Base-by-base conservation (phyloP, 2,113 vertebrate genomes). In the Mormyrus iriodes region DNA sequence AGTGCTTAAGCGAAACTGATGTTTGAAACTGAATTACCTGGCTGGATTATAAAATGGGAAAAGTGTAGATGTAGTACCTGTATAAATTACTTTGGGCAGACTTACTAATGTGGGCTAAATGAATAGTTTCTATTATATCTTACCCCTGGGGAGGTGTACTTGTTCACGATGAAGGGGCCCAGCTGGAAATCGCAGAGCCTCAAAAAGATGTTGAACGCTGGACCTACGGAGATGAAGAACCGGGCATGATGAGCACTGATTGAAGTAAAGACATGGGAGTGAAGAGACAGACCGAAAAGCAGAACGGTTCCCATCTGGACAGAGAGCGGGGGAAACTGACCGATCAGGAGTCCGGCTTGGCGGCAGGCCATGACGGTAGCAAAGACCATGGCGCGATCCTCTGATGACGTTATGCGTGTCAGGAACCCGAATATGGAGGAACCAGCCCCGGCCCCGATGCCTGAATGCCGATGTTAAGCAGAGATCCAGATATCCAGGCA, bases 71-170 rank as follows among this genome's bases (percentile, higher is more conserved):
- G 65, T 35, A n/a, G 65, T 39, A 82, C 17, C 76, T 82, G 42
- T 10, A 24, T 44, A 35, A 82, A 39, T 46, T n/a, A 48, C 19
- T n/a, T 84, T 84, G 19, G 44, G 19, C 39, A 46, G 7, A 48
- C 39, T 48, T 46, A n/a, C 21, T 84, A 84, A 84, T 84, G 8
- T 44, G 19, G 44, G 39, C 7, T 53, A 27, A 46, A 69, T 13
- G n/a, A 17, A 27, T n/a, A 69, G 0, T 13, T 69, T 69, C 10
- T 69, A 31, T 31, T 69, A 69, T 69, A 55, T 53, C 94, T 96
- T 93, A 97, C 97, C 93, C 97, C 97, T 0, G 97, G 96, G 0
- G 96, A 94, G 0, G 96, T 97, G 84, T 94, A 97, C 91, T 97
- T 97, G 90, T 97, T 95, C 85, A 96, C 95, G 87, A 93, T 88